phyloP scores from a whole-genome alignment of 2,113 vertebrate species.

The Sinocyclocheilus rhinocerous region DNA sequence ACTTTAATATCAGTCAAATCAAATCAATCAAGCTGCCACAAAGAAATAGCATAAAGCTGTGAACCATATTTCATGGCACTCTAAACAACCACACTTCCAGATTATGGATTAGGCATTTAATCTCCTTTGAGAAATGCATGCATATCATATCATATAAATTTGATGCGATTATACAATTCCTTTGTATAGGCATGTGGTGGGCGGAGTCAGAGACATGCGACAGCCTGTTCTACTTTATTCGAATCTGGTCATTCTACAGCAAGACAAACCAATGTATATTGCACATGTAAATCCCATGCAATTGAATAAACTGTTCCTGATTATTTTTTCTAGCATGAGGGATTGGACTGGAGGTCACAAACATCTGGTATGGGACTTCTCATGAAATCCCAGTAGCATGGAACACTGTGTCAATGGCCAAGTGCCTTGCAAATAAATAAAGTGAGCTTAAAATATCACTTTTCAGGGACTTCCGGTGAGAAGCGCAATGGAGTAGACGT shows the following conservation, averaged over 20 bases:
- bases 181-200: not conserved
- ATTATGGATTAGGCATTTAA: slow-evolving; percentile 30
- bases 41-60: not conserved
- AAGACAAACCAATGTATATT: slow-evolving; percentile 21
- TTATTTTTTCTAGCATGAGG: not conserved
- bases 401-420: not conserved
- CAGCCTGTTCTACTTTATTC: slow-evolving; percentile 32
- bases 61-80: slow-evolving; percentile 14
- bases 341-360: slow-evolving; percentile 22
- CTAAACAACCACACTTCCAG: slow-evolving; percentile 3
- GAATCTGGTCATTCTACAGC: slow-evolving; percentile 30
- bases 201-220: not conserved
- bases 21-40: not conserved
- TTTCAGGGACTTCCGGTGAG: not conserved
- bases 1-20: not conserved
- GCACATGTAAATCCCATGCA: slow-evolving; percentile 23
- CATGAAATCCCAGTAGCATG: not conserved
- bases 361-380: slow-evolving; percentile 40
- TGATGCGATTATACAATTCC: slow-evolving; percentile 25
- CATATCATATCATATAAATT: slow-evolving; percentile 32
- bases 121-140: slow-evolving; percentile 17
- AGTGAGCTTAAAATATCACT: not conserved
- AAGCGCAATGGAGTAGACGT: not conserved
- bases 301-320: slow-evolving; percentile 36
- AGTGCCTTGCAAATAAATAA: slow-evolving; percentile 12